Percentiles rank a stretch among this genome's conserved stretches.
These are phyloP conservation scores for Apodemus agrarius DNA, from an alignment of 2,797 vertebrate genomes.

Conservation along the genomic window DNA sequence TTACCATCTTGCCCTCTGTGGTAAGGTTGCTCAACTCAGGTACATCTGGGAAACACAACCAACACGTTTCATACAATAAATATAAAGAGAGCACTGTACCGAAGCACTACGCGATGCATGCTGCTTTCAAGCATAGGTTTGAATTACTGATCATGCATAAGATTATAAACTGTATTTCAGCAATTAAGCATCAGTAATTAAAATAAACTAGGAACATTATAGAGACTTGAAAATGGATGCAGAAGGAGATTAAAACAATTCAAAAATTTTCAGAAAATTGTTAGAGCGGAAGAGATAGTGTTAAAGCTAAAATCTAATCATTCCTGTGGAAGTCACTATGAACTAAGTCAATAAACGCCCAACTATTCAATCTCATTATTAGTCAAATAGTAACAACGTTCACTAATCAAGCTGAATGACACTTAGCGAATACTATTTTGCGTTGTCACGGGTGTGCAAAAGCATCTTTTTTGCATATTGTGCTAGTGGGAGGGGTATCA, in stretches of 20 bases:
- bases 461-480: background rate
- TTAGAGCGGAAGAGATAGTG: background rate
- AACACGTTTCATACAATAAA: background rate
- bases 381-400: background rate
- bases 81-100: background rate
- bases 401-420: background rate
- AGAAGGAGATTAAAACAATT: slow-evolving; percentile 22
- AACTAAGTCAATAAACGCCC: background rate
- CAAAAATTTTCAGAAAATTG: background rate
- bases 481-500: background rate
- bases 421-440: background rate
- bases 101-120: background rate
- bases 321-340: background rate
- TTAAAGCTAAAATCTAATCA: slow-evolving; percentile 7
- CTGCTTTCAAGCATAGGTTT: background rate
- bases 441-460: background rate
- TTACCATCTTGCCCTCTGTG: background rate
- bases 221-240: slow-evolving; percentile 5
- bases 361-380: background rate
- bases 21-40: background rate
- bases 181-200: slow-evolving; percentile 9
- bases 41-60: background rate
- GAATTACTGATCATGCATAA: background rate
- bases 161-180: background rate
- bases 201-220: background rate